Conservation (phyloP, 2,888 invertebrate genomes). For the Nomada goodeniana region DNA sequence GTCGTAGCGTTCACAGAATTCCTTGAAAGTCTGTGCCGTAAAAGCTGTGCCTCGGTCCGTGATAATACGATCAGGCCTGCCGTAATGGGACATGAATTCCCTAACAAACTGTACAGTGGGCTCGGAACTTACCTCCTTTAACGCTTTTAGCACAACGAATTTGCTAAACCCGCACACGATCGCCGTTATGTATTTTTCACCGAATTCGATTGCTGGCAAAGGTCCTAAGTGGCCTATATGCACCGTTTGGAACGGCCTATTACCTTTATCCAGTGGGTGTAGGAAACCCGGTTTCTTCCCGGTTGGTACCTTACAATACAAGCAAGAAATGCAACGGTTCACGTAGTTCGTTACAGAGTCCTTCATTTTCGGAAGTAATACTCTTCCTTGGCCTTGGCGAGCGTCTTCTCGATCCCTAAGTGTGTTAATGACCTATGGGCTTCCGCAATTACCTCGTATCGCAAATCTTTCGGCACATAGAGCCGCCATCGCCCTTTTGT, state of each 20-base stretch:
- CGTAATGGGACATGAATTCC: slow-evolving; percentile 66
- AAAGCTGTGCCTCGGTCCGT: slow-evolving; percentile 52
- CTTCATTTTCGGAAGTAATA: slow-evolving; percentile 23
- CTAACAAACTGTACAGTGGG: slow-evolving; percentile 16
- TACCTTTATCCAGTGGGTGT: slow-evolving; percentile 10
- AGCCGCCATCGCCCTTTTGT: background rate
- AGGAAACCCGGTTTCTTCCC: slow-evolving; percentile 4
- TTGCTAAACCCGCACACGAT: slow-evolving; percentile 33
- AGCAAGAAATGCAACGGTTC: slow-evolving; percentile 17
- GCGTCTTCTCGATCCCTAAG: slow-evolving; percentile 27
- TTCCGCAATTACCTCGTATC: background rate
- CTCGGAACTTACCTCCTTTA: slow-evolving; percentile 23
- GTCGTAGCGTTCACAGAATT: slow-evolving; percentile 45
- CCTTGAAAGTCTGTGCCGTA: background rate
- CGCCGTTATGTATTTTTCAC: slow-evolving; percentile 23
- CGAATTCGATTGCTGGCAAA: slow-evolving; percentile 13
- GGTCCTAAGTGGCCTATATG: slow-evolving; percentile 37
- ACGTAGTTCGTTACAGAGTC: slow-evolving; percentile 16
- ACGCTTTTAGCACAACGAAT: slow-evolving; percentile 30
- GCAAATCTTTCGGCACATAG: background rate
- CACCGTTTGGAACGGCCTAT: slow-evolving; percentile 11
- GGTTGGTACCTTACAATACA: slow-evolving; percentile 8
- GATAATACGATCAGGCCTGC: slow-evolving; percentile 34
- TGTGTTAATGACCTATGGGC: slow-evolving; percentile 12
- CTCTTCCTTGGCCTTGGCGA: background rate